Percentiles rank a stretch among this genome's conserved stretches.
Conservation (phyloP, 2,888 invertebrate genomes). For the Acheta domesticus region DNA sequence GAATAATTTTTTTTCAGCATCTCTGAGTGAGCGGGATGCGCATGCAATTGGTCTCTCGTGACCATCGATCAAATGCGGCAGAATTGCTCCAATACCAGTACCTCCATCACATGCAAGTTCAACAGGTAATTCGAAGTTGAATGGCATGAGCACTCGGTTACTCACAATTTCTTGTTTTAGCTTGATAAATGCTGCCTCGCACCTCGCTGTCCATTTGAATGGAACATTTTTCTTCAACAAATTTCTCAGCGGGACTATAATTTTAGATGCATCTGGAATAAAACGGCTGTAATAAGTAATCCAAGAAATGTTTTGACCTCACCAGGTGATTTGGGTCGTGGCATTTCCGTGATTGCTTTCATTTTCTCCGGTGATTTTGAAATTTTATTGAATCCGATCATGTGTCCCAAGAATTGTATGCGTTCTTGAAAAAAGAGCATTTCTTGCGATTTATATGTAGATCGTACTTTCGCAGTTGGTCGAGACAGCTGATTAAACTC, state of each 20-base stretch:
- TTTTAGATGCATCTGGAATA: conserved; percentile 31
- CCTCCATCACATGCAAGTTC: conserved; percentile 34
- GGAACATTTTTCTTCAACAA: not conserved
- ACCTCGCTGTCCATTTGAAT: conserved; percentile 28
- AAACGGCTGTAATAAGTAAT: conserved; percentile 37
- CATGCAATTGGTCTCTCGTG: not conserved
- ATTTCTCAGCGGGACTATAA: not conserved
- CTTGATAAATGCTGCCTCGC: conserved; percentile 33
- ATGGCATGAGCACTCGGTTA: conserved; percentile 33
- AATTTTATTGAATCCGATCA: too few relatives aligned
- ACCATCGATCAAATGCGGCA: conserved; percentile 35
- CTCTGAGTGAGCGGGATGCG: not conserved
- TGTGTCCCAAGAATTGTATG: too few relatives aligned
- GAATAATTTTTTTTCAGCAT: not conserved
- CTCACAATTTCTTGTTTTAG: conserved; percentile 35
- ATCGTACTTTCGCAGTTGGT: too few relatives aligned
- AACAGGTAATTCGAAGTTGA: conserved; percentile 32
- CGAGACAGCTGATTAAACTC: too few relatives aligned
- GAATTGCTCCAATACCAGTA: conserved; percentile 36
- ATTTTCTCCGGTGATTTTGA: too few relatives aligned
- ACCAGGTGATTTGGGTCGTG: too few relatives aligned
- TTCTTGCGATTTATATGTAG: too few relatives aligned
- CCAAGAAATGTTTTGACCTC: too few relatives aligned
- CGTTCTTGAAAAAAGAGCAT: too few relatives aligned
- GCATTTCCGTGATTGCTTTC: too few relatives aligned